Percentiles rank a stretch among this genome's conserved stretches.
These are phyloP conservation scores for Trachurus trachurus DNA, from an alignment of 2,797 vertebrate genomes.

Conservation along the genomic window DNA sequence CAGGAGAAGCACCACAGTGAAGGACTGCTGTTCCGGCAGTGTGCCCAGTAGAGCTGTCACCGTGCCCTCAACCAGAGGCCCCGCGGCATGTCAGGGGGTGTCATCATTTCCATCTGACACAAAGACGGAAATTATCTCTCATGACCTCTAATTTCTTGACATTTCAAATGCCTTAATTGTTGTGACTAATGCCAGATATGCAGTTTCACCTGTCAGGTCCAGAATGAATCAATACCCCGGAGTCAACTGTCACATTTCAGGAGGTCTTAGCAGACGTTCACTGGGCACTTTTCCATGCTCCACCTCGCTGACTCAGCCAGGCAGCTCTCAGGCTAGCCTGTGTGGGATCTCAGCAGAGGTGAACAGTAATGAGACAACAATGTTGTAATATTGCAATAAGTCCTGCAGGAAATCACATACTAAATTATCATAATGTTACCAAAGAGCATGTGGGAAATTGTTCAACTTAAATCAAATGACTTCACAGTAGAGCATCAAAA, in stretches of 20 bases:
- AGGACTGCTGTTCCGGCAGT: conserved; percentile 90
- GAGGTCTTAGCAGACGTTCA: conserved; percentile 75
- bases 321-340: conserved; percentile 10
- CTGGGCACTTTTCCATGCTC: conserved; percentile 59
- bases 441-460: neutral
- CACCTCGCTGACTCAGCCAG: conserved; percentile 62
- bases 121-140: conserved; percentile 89
- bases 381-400: neutral
- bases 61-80: conserved; percentile 87
- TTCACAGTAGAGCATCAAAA: neutral
- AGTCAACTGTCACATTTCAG: conserved; percentile 85
- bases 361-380: conserved; percentile 9
- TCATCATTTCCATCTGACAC: conserved; percentile 91
- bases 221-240: conserved; percentile 91
- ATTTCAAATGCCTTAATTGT: conserved; percentile 95
- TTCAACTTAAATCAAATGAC: neutral
- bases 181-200: conserved; percentile 89
- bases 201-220: conserved; percentile 91
- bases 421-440: neutral
- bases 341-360: neutral
- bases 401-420: conserved; percentile 11
- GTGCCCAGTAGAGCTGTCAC: conserved; percentile 93
- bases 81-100: conserved; percentile 87
- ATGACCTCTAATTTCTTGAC: conserved; percentile 95
- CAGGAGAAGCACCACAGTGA: conserved; percentile 90